These are phyloP conservation scores for Dunckerocampus dactyliophorus DNA, from an alignment of 2,113 vertebrate species.

Conservation along the genomic window DNA sequence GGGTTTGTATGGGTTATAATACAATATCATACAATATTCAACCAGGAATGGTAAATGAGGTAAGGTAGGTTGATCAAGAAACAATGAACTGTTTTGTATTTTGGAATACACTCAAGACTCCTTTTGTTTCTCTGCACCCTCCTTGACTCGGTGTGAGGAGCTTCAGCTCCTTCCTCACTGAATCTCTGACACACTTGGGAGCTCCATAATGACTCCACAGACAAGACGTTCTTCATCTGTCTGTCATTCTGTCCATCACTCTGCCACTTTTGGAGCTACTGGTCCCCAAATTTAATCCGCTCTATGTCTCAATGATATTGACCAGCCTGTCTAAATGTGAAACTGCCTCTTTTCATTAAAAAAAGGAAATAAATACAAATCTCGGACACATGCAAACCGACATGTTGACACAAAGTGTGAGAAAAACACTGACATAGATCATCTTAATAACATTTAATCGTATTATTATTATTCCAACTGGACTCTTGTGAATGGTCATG, in stretches of 20 bases:
- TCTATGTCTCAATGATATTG: background rate
- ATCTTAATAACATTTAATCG: too few species aligned
- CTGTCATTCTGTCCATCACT: conserved; percentile 7
- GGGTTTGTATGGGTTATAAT: too few species aligned
- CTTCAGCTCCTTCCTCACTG: background rate
- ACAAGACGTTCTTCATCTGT: background rate
- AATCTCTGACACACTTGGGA: conserved; percentile 1
- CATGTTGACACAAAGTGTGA: too few species aligned
- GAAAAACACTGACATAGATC: too few species aligned
- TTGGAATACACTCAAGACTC: background rate
- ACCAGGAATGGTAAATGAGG: too few species aligned
- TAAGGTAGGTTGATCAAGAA: background rate
- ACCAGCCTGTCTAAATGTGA: background rate
- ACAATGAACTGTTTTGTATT: background rate
- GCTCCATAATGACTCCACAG: conserved; percentile 4
- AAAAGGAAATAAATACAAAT: too few species aligned
- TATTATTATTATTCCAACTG: too few species aligned
- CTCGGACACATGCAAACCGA: too few species aligned
- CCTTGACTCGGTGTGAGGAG: background rate
- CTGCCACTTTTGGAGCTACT: background rate
- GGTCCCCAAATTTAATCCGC: background rate
- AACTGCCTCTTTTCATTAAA: background rate
- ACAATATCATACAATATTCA: conserved; percentile 4
- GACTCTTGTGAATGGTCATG: too few species aligned
- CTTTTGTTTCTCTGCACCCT: background rate